phyloP scores from a whole-genome alignment of 2,797 vertebrate species.

The Typhlichthys subterraneus region DNA sequence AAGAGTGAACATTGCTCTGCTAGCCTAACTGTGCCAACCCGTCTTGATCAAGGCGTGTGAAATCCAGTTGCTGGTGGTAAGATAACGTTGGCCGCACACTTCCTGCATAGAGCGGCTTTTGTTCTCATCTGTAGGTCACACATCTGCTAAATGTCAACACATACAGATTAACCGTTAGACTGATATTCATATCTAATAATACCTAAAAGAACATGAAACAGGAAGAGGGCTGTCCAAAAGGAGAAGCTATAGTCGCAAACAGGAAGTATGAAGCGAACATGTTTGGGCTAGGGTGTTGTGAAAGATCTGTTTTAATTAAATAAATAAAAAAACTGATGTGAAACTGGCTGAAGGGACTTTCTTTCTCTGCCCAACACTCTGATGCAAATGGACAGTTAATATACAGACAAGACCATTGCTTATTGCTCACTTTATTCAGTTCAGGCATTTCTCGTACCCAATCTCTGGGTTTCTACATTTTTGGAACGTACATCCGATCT shows the following conservation, averaged over 20 bases:
- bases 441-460: background rate
- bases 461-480: too few species aligned
- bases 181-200: conserved; percentile 52
- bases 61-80: too few species aligned
- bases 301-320: conserved; percentile 67
- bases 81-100: too few species aligned
- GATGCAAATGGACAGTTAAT: conserved; percentile 16
- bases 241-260: conserved; percentile 62
- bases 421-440: conserved; percentile 4
- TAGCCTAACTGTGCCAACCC: too few species aligned
- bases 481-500: too few species aligned
- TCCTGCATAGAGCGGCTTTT: conserved; percentile 21
- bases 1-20: too few species aligned
- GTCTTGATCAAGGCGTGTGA: too few species aligned
- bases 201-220: conserved; percentile 58
- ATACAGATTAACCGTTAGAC: conserved; percentile 20
- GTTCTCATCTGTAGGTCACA: conserved; percentile 25
- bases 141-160: conserved; percentile 46
- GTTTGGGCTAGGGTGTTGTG: conserved; percentile 58
- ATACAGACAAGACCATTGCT: conserved; percentile 1
- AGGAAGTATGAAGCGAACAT: conserved; percentile 65
- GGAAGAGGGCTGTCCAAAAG: conserved; percentile 70
- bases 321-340: conserved; percentile 62
- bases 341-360: conserved; percentile 70
- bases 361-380: conserved; percentile 45